Base-by-base conservation (phyloP, 2,113 vertebrate genomes). In the Microcebus tavaratra region DNA sequence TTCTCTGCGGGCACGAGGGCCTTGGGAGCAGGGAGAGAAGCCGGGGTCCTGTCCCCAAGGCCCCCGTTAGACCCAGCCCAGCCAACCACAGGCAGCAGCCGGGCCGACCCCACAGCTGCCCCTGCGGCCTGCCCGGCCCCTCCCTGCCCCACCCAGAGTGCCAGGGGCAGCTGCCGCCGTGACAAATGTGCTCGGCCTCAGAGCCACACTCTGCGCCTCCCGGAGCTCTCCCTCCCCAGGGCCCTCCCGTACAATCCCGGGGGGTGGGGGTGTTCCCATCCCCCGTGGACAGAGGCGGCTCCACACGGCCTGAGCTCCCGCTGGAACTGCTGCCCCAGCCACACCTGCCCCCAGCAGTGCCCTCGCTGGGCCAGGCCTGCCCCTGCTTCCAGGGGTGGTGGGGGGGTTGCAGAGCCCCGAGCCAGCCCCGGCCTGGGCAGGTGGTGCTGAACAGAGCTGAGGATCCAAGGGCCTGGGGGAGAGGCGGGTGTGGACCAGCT, bases 121-220 rank as follows among this genome's bases (percentile, higher is more conserved):
- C 72, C 50, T 36, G 70, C 11, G 59, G 59, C 59, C 55, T 12
- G 59, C 59, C 90, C 81, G 0, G 48, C 29, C 85, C 83, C 29
- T 2, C 67, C 85, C 79, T 1, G 4, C 67, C 80, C 79, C 15
- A 0, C 96, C 88, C 68, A 31, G 93, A 97, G 34, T 78, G 95
- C 55, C 97, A 94, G 95, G 63, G 50, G 29, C 98, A 98, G 94
- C 95, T 98, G 97, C 53, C 88, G 83, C 25, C 48, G 1, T 8
- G 78, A 96, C 98, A 96, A 89, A 85, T 91, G 97, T 96, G 94
- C 85, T 65, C 55, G 1, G 27, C 31, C 67, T 68, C 84, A 21
- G 8, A 53, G 67, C 57, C 94, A 72, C 45, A 10, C 17, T 6
- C 70, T 2, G 12, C 23, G 21, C 78, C 82, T 11, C 1, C 27